Conservation (phyloP, 2,113 vertebrate genomes). For the Hypanus sabinus region DNA sequence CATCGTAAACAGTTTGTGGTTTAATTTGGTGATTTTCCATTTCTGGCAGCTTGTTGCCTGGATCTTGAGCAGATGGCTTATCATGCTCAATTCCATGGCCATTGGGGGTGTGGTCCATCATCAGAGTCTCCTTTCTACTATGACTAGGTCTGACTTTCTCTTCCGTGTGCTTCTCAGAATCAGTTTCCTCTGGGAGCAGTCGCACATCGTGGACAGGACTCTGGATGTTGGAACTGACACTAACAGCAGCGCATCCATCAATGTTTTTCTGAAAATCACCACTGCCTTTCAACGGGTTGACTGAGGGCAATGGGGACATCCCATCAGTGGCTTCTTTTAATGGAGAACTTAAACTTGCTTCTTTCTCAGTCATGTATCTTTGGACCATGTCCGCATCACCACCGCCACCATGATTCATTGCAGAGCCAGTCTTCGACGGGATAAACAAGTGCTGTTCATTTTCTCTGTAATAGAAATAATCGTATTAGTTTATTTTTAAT, state of each 20-base stretch:
- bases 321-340: background rate
- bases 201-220: background rate
- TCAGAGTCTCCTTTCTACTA: background rate
- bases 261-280: background rate
- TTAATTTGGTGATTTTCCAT: background rate
- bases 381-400: conserved; percentile 19
- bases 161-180: background rate
- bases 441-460: conserved; percentile 13
- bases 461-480: background rate
- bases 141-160: background rate
- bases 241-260: background rate
- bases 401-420: conserved; percentile 27
- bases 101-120: background rate
- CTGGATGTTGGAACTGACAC: background rate
- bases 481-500: background rate
- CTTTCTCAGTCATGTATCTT: background rate
- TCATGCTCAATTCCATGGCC: background rate
- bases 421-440: background rate
- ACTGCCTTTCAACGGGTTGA: background rate
- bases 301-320: background rate
- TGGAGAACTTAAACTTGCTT: background rate
- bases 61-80: background rate
- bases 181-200: background rate
- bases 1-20: background rate
- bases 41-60: background rate